These are phyloP conservation scores for Trinectes maculatus DNA, from an alignment of 2,113 vertebrate species.

Conservation along the genomic window DNA sequence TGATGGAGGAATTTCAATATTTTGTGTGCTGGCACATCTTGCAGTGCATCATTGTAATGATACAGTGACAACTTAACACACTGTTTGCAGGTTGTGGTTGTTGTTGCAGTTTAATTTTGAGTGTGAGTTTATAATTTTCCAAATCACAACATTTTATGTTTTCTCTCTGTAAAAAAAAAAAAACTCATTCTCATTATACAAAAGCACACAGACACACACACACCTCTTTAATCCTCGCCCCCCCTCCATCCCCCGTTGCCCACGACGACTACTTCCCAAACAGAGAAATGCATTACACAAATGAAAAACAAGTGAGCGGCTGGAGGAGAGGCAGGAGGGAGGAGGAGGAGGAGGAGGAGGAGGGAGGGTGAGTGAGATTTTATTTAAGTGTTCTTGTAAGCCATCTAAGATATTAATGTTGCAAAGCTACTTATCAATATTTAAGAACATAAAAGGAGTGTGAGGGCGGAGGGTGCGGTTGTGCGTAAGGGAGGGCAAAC, in stretches of 20 bases:
- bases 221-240: constrained; percentile 59
- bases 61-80: not conserved
- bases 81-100: too few species aligned
- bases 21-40: too few species aligned
- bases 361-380: constrained; percentile 84
- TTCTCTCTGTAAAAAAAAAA: constrained; percentile 16
- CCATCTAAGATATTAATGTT: constrained; percentile 99
- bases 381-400: constrained; percentile 99
- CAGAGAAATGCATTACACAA: constrained; percentile 89
- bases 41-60: not conserved
- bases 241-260: not conserved
- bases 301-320: constrained; percentile 87
- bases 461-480: constrained; percentile 58
- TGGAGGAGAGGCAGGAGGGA: constrained; percentile 74
- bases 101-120: not conserved
- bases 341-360: constrained; percentile 47
- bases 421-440: constrained; percentile 99
- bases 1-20: too few species aligned
- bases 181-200: constrained; percentile 58
- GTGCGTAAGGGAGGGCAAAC: constrained; percentile 44
- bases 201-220: constrained; percentile 29
- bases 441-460: constrained; percentile 95
- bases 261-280: constrained; percentile 50
- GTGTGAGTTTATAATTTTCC: not conserved
- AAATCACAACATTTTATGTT: not conserved